Evolutionary conservation across 2,797 vertebrate genomes (phyloP).

Genomic region (Sebastes goodei): DNA sequence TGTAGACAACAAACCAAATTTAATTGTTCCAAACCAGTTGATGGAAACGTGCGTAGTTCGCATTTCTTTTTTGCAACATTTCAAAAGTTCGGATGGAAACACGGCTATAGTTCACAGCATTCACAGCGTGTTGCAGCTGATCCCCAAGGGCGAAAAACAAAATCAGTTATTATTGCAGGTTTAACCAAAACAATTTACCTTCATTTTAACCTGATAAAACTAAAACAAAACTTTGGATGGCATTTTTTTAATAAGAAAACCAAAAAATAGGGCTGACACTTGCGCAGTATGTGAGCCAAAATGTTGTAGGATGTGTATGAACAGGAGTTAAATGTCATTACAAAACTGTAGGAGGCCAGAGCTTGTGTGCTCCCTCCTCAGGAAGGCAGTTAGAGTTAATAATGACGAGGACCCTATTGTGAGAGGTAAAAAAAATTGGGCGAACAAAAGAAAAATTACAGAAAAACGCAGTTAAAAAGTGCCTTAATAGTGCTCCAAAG

Average conservation of each 20-base stretch:
- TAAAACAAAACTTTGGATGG: too few relatives aligned
- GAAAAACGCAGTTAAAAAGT: background rate
- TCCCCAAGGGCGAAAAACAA: too few relatives aligned
- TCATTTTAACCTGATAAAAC: background rate
- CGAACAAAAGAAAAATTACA: background rate
- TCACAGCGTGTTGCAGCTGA: too few relatives aligned
- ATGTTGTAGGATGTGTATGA: background rate
- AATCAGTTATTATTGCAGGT: background rate
- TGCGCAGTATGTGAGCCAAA: too few relatives aligned
- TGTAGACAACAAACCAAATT: too few relatives aligned
- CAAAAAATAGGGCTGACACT: too few relatives aligned
- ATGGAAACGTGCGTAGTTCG: rapidly evolving
- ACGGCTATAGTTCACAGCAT: too few relatives aligned
- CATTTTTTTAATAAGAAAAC: too few relatives aligned
- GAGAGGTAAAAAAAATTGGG: background rate
- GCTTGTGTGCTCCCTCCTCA: background rate
- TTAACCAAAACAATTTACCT: background rate
- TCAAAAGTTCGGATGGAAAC: too few relatives aligned
- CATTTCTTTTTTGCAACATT: too few relatives aligned
- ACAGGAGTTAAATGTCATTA: rapidly evolving
- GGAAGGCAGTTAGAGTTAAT: background rate
- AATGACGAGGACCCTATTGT: background rate
- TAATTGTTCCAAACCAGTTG: too few relatives aligned
- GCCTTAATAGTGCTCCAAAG: background rate
- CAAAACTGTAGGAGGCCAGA: background rate